Conservation (phyloP, 2,888 invertebrate genomes). For the Piscicola geometra region DNA sequence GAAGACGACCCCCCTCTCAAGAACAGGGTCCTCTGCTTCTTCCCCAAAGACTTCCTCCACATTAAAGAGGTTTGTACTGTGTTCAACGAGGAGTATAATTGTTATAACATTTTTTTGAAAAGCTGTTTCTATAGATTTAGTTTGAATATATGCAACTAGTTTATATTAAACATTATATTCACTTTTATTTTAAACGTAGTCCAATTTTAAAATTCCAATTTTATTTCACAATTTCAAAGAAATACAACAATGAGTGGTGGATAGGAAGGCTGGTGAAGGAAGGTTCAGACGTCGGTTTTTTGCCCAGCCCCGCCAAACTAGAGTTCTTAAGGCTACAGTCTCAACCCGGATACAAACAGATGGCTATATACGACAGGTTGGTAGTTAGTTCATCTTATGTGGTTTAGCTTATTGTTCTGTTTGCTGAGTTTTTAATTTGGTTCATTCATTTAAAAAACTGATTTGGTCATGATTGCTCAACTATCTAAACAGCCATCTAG, state of each 20-base stretch:
- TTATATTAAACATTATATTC: not conserved
- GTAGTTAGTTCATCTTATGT: too few species aligned
- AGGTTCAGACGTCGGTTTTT: conserved; percentile 97
- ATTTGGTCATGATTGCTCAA: too few species aligned
- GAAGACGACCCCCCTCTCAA: conserved; percentile 99
- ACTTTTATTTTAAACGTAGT: not conserved
- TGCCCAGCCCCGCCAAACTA: conserved; percentile 97
- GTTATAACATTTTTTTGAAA: not conserved
- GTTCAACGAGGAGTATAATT: too few species aligned
- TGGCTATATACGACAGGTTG: conserved; percentile 26
- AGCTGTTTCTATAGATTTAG: not conserved
- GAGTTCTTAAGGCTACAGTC: conserved; percentile 66
- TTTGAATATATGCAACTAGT: not conserved
- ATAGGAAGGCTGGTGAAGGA: conserved; percentile 98
- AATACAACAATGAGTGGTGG: conserved; percentile 99
- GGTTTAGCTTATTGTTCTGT: too few species aligned
- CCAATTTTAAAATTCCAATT: too few species aligned
- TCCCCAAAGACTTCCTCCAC: conserved; percentile 94
- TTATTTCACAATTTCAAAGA: too few species aligned
- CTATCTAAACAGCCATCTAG: too few species aligned
- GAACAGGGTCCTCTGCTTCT: conserved; percentile 95
- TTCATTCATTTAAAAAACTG: too few species aligned
- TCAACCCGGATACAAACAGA: conserved; percentile 4
- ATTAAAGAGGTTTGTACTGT: conserved; percentile 72
- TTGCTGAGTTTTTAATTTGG: too few species aligned